Evolutionary conservation across 2,113 vertebrate species (phyloP), one percentile per base, ranked within the genome.

Genomic region (Petromus typicus): DNA sequence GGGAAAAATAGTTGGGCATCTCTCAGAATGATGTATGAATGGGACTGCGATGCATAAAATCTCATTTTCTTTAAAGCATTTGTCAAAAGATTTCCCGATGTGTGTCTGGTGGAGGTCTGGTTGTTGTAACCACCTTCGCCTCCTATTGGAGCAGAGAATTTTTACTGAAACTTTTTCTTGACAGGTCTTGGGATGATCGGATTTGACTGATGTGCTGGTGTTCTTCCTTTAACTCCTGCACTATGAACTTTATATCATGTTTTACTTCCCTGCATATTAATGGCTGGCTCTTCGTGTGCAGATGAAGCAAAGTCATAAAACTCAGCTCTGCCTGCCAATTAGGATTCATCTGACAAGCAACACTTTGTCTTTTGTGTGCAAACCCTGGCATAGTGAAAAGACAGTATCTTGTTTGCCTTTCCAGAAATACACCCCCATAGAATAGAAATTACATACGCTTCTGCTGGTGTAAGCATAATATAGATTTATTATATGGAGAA

Each of bases 61-160:
- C 91, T 97, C n/a, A 86, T 96, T 98, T 97, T 97, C 95, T 75
- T 96, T 93, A 88, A n/a, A 64, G 57, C 93, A 37, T 97, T 97
- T 97, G 61, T 98, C 88, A 95, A 92, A 94, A 94, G 43, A 56
- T 97, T 67, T 40, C n/a, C 5, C 23, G 1, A 40, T 88, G 30
- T 95, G 63, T 64, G 57, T 73, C 48, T 96, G 56, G 34, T 32
- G 51, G 56, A 81, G 27, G 14, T 34, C 75, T 64, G 30, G 67
- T 88, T 48, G n/a, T 0, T 43, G n/a, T 91, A 86, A 66, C 86
- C 27, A 57, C 78, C 34, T 63, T 22, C 59, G 94, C 61, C 40
- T 95, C 48, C 43, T 0, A 0, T 32, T 22, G 34, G 40, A 83
- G 51, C 78, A 14, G 64, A 54, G 20, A 87, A 95, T 95, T 95